Evolutionary conservation across 2,888 invertebrate genomes (phyloP), one percentile per base, ranked within the genome.

Genomic region (Diarsia brunnea): DNA sequence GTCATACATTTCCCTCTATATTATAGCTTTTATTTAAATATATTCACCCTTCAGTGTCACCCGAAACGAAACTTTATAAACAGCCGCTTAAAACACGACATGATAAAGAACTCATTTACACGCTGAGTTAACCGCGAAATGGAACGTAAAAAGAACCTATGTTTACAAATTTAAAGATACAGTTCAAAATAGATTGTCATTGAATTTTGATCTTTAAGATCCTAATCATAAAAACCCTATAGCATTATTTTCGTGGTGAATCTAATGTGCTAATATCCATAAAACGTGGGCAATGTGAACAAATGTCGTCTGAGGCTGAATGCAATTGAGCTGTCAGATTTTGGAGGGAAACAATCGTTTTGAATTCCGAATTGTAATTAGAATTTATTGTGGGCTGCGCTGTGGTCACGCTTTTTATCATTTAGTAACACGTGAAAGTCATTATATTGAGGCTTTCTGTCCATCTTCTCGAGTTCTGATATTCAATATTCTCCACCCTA

Each of bases 91-190:
- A 95, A 95, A 94, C 93, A 92, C 91, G 92, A 91, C 89, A 87
- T 91, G 94, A 95, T 95, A 96, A 96, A 96, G 95, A 95, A 96
- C 95, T 95, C 94, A 96, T 96, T 96, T 96, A 95, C 93, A 95
- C 96, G 96, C 91, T 89, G 91, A 93, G 93, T 96, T 96, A 96
- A 93, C 94, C 93, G 91, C 94, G 93, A 94, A 96, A 96, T 95
- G 93, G 92, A 90, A 93, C 93, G 94, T 91, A 93, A 94, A 95
- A 94, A 93, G 91, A 91, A 91, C 90, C 89, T 90, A 88, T 88
- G 85, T 87, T 78, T 84, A 89, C 90, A 87, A 90, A 79, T 68
- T 84, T 81, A 84, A 75, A 79, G 84, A 80, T 82, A 72, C 84
- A 43, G 14, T 60, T 72, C 10, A 69, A 78, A 78, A 78, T 75